Percentiles rank a stretch among this genome's conserved stretches.
Evolutionary conservation across 2,888 invertebrate genomes (phyloP).

Genomic region (Cynaeus angustus): DNA sequence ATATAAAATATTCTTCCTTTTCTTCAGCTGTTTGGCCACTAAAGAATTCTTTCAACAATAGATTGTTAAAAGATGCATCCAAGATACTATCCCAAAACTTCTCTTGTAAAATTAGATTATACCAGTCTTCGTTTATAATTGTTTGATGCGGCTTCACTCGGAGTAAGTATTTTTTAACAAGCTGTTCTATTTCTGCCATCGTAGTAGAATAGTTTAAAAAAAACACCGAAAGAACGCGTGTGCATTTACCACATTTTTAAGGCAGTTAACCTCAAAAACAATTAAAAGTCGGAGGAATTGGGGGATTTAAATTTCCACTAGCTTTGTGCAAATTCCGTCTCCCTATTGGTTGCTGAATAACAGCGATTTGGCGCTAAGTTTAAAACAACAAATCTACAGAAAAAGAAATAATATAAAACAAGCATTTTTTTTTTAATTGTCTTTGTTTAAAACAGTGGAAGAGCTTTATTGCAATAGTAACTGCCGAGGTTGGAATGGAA

Average conservation of each 20-base stretch:
- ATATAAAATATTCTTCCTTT: constrained; percentile 70
- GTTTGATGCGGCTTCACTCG: constrained; percentile 12
- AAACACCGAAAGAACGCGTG: background rate
- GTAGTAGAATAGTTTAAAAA: background rate
- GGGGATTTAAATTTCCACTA: too few relatives aligned
- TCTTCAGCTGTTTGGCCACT: constrained; percentile 64
- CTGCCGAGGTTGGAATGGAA: too few relatives aligned
- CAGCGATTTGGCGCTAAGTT: too few relatives aligned
- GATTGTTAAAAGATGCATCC: constrained; percentile 53
- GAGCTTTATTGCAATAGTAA: too few relatives aligned
- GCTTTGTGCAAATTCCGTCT: too few relatives aligned
- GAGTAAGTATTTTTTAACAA: constrained; percentile 36
- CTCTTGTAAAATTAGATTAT: constrained; percentile 47
- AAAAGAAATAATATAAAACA: too few relatives aligned
- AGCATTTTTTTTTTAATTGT: too few relatives aligned
- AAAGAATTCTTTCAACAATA: constrained; percentile 55
- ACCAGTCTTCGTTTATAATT: constrained; percentile 33
- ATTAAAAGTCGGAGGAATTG: too few relatives aligned
- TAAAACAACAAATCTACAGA: too few relatives aligned
- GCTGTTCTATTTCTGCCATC: constrained; percentile 20
- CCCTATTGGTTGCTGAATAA: too few relatives aligned
- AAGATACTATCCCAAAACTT: constrained; percentile 56
- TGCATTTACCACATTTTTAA: background rate
- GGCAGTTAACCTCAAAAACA: constrained; percentile 9
- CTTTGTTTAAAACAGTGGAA: too few relatives aligned